Conservation (phyloP, 2,797 vertebrate genomes). For the Spondyliosoma cantharus region DNA sequence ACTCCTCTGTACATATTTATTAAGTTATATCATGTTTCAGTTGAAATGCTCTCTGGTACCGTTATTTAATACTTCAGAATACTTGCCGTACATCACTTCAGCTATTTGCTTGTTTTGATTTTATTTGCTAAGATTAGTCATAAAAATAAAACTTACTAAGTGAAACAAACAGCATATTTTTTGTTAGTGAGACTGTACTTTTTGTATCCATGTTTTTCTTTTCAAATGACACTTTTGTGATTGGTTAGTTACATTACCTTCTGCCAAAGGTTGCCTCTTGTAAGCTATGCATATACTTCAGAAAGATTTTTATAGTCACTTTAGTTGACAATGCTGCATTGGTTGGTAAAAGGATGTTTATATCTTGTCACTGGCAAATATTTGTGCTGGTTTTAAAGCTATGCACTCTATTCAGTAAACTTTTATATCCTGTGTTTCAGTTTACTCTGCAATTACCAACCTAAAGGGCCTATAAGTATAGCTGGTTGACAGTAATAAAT, state of each 20-base stretch:
- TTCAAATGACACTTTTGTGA: constrained; percentile 55
- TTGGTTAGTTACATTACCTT: constrained; percentile 53
- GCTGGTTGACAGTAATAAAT: constrained; percentile 60
- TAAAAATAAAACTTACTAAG: constrained; percentile 27
- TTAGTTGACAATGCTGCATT: constrained; percentile 67
- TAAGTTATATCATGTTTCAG: constrained; percentile 71
- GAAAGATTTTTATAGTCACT: constrained; percentile 59
- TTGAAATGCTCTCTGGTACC: constrained; percentile 66
- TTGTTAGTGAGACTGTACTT: constrained; percentile 62
- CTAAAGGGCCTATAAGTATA: constrained; percentile 57
- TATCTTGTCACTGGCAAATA: constrained; percentile 66
- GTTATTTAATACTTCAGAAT: constrained; percentile 72
- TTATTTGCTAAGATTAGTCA: constrained; percentile 62
- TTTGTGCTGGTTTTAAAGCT: constrained; percentile 72
- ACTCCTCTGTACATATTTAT: constrained; percentile 74
- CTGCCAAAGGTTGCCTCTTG: constrained; percentile 81
- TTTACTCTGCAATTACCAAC: constrained; percentile 66
- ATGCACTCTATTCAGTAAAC: constrained; percentile 68
- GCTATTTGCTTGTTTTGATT: constrained; percentile 62
- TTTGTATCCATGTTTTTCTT: constrained; percentile 62
- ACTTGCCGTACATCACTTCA: constrained; percentile 43
- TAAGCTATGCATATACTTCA: constrained; percentile 80
- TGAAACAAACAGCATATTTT: constrained; percentile 33
- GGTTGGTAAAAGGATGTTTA: constrained; percentile 60
- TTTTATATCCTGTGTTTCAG: constrained; percentile 57